phyloP scores from a whole-genome alignment of 2,113 vertebrate genomes.

The Mesocricetus auratus region DNA sequence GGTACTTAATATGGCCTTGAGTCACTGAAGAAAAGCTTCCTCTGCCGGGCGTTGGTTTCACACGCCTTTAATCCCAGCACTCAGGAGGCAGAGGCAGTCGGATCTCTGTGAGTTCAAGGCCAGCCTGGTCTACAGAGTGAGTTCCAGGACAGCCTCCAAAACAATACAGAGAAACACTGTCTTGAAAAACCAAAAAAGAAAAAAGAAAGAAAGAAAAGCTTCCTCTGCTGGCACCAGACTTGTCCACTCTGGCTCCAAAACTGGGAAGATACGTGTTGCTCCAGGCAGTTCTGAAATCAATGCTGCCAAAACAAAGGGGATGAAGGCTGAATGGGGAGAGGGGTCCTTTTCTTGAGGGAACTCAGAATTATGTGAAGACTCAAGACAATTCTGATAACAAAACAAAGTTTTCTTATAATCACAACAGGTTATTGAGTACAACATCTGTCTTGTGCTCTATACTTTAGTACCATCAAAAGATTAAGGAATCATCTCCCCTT shows the following conservation, averaged over 20 bases:
- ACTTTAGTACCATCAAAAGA: constrained; percentile 30
- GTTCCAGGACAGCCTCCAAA: no score
- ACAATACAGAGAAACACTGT: no score
- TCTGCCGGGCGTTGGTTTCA: no score
- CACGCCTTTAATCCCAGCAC: no score
- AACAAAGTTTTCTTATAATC: constrained; percentile 44
- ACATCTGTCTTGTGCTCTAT: neutral
- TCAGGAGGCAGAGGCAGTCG: no score
- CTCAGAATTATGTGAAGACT: constrained; percentile 26
- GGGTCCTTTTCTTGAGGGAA: neutral
- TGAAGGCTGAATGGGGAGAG: neutral
- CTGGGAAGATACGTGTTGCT: neutral
- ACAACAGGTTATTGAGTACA: neutral
- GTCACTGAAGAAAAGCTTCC: neutral
- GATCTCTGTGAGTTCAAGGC: no score
- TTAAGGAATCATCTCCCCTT: constrained; percentile 21
- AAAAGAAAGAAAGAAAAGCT: no score
- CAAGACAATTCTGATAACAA: constrained; percentile 34
- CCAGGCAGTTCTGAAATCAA: neutral
- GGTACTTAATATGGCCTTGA: neutral
- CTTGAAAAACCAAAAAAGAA: no score
- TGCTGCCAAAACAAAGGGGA: neutral
- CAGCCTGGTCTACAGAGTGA: no score
- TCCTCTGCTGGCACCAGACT: neutral
- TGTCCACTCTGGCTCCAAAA: neutral